phyloP scores from a whole-genome alignment of 2,113 vertebrate genomes.

The Emydocephalus ijimae region DNA sequence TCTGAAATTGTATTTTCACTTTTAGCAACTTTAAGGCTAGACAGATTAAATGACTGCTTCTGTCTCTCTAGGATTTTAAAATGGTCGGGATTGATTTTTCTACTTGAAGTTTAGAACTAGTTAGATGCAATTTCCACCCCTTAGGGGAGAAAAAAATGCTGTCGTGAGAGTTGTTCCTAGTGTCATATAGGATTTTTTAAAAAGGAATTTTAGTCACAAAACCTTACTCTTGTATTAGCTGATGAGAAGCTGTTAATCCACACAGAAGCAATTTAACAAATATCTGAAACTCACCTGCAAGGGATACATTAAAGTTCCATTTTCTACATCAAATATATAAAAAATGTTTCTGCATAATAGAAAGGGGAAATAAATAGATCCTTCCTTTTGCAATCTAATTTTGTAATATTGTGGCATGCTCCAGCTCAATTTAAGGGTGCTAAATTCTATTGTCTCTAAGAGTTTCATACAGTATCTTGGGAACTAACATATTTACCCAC shows the following conservation, averaged over 20 bases:
- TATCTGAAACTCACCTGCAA: not conserved
- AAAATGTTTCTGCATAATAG: not conserved
- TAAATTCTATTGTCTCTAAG: not conserved
- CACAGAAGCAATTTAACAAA: not conserved
- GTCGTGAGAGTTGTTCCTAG: not conserved
- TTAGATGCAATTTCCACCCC: not conserved
- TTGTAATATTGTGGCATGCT: not conserved
- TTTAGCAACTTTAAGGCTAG: not conserved
- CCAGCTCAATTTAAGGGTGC: not conserved
- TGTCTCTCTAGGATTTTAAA: constrained; percentile 13
- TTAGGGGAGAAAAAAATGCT: not conserved
- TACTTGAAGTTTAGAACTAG: not conserved
- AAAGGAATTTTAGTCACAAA: not conserved
- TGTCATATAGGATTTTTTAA: not conserved
- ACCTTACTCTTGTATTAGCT: not conserved
- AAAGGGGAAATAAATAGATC: not conserved
- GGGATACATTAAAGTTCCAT: not conserved
- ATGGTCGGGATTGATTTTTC: constrained; percentile 3
- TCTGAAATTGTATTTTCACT: not conserved
- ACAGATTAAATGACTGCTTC: not conserved
- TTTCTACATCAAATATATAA: not conserved
- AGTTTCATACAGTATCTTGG: not conserved
- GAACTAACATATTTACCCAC: not conserved
- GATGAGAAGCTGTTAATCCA: not conserved
- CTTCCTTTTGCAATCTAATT: not conserved